phyloP scores from a whole-genome alignment of 2,797 vertebrate genomes.

The Selene dorsalis region DNA sequence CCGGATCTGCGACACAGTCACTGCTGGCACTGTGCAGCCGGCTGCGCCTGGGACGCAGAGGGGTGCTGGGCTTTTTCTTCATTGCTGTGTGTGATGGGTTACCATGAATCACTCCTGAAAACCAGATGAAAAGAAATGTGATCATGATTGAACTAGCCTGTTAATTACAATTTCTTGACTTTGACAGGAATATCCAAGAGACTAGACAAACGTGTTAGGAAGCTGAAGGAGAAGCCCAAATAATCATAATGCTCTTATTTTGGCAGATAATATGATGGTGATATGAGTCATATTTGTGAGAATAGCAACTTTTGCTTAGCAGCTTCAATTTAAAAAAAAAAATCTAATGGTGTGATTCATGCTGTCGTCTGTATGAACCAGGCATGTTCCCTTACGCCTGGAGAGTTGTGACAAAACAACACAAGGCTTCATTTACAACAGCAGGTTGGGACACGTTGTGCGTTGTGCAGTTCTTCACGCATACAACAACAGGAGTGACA shows the following conservation, averaged over 20 bases:
- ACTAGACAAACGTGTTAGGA: not conserved
- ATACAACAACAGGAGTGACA: not conserved
- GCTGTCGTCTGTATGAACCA: too few species aligned
- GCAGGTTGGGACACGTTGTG: too few species aligned
- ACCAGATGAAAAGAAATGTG: slow-evolving; percentile 20
- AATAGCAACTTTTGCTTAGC: too few species aligned
- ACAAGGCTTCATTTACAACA: too few species aligned
- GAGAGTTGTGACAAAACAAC: too few species aligned
- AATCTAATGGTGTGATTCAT: too few species aligned
- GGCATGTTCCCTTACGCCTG: too few species aligned
- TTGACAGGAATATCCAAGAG: not conserved
- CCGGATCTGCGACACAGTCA: slow-evolving; percentile 23
- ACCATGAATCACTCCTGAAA: slow-evolving; percentile 45
- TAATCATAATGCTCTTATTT: too few species aligned
- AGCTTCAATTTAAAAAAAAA: too few species aligned
- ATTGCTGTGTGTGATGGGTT: slow-evolving; percentile 43
- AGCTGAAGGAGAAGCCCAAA: not conserved
- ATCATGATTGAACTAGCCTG: not conserved
- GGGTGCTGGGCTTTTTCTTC: slow-evolving; percentile 70
- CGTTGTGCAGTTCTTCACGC: too few species aligned
- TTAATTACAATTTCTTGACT: not conserved
- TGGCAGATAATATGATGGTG: too few species aligned
- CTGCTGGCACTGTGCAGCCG: slow-evolving; percentile 33
- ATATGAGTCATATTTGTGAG: too few species aligned
- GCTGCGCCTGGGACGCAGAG: slow-evolving; percentile 63